Conservation (phyloP, 2,888 invertebrate genomes). For the Mythimna vitellina region DNA sequence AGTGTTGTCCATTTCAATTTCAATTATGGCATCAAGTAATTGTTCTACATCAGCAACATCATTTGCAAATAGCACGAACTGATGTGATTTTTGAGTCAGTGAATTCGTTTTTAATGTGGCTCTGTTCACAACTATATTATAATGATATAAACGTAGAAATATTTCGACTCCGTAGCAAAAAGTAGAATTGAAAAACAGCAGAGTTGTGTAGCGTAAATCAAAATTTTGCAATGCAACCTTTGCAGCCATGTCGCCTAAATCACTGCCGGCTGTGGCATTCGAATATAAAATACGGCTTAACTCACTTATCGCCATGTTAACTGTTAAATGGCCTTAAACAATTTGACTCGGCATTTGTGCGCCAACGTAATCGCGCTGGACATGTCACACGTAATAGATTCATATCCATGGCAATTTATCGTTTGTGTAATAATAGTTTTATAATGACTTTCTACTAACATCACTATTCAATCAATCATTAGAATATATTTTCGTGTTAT, state of each 20-base stretch:
- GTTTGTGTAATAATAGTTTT: slow-evolving; percentile 41
- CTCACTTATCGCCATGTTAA: slow-evolving; percentile 42
- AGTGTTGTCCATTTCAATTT: slow-evolving; percentile 76
- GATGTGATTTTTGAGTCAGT: slow-evolving; percentile 66
- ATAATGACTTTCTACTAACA: slow-evolving; percentile 36
- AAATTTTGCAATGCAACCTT: slow-evolving; percentile 79
- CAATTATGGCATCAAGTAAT: slow-evolving; percentile 72
- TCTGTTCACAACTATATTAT: slow-evolving; percentile 72
- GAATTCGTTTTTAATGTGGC: slow-evolving; percentile 64
- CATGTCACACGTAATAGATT: slow-evolving; percentile 48
- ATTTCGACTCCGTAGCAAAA: slow-evolving; percentile 71
- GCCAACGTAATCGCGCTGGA: slow-evolving; percentile 32
- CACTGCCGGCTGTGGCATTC: slow-evolving; percentile 33
- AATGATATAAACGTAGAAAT: slow-evolving; percentile 74
- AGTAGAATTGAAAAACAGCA: slow-evolving; percentile 78
- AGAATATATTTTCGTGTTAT: slow-evolving; percentile 13
- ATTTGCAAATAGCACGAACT: slow-evolving; percentile 77
- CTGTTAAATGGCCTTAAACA: slow-evolving; percentile 46
- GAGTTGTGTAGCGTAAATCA: slow-evolving; percentile 76
- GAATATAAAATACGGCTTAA: slow-evolving; percentile 28
- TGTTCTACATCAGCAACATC: slow-evolving; percentile 68
- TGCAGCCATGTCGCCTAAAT: slow-evolving; percentile 75
- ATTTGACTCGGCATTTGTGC: slow-evolving; percentile 19
- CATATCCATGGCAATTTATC: slow-evolving; percentile 57
- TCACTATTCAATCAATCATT: slow-evolving; percentile 27